Percentiles rank a stretch among this genome's conserved stretches.
Conservation (phyloP, 2,888 invertebrate species). For the Coelopa pilipes region DNA sequence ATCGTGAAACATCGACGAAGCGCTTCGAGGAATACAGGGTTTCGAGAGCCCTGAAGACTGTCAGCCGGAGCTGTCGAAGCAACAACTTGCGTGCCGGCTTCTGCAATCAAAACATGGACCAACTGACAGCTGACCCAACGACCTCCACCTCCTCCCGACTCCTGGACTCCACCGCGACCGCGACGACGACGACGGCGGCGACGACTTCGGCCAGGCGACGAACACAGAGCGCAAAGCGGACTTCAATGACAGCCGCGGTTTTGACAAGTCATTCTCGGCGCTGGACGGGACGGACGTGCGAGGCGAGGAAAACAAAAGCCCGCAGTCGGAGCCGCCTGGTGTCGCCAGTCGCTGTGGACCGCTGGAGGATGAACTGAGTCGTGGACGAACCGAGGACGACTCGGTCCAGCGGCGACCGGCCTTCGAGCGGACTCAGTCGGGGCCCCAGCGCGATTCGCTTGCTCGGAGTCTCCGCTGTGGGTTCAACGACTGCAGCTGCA, state of each 20-base stretch:
- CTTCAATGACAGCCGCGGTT: conserved; percentile 14
- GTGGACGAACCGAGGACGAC: background rate
- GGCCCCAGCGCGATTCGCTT: background rate
- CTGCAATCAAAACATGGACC: background rate
- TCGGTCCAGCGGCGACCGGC: too few species aligned
- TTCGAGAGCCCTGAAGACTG: too few species aligned
- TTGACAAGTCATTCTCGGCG: conserved; percentile 24
- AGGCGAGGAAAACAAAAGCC: background rate
- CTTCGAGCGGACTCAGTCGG: background rate
- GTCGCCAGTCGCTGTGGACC: background rate
- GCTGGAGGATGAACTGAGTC: background rate
- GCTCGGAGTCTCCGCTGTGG: background rate
- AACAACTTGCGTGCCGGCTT: too few species aligned
- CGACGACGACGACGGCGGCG: background rate
- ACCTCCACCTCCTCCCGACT: too few species aligned
- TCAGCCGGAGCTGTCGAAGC: too few species aligned
- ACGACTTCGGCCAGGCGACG: background rate
- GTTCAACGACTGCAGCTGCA: background rate
- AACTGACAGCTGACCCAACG: background rate
- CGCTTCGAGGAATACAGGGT: too few species aligned
- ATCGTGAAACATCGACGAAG: too few species aligned
- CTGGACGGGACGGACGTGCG: too few species aligned
- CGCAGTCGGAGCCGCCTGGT: background rate
- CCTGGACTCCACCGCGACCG: background rate
- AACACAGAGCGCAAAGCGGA: background rate